Evolutionary conservation across 35 echinoderm and acorn worm genomes (phyloP).

Genomic region (Eucidaris tribuloides): DNA sequence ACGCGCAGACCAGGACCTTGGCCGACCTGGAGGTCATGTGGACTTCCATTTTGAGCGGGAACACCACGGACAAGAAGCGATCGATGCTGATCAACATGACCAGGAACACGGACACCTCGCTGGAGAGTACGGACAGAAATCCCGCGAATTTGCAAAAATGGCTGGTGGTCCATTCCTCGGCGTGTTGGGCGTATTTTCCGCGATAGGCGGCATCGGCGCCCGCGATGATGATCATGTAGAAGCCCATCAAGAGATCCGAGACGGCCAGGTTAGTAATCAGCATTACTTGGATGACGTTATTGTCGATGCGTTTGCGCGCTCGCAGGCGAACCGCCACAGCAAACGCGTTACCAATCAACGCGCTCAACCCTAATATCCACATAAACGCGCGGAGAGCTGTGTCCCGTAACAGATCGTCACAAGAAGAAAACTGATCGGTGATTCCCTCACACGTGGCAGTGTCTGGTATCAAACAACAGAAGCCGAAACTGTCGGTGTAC

Average conservation of each 20-base stretch:
- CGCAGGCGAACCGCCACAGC: neutral
- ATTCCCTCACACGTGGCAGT: neutral
- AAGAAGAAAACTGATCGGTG: neutral
- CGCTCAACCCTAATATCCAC: constrained; percentile 12
- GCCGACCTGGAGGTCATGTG: neutral
- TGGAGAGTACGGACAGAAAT: neutral
- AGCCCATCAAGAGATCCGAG: constrained; percentile 8
- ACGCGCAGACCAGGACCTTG: neutral
- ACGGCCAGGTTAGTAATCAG: neutral
- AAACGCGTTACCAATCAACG: neutral
- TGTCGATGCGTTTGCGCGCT: neutral
- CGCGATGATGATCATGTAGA: neutral
- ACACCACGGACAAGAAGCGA: constrained; percentile 10
- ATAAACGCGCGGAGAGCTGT: neutral
- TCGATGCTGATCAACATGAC: constrained; percentile 19
- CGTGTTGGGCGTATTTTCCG: neutral
- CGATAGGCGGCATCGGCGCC: neutral
- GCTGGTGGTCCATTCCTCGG: constrained; percentile 6
- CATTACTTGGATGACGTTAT: neutral
- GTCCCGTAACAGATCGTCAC: neutral
- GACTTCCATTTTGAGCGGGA: constrained; percentile 1
- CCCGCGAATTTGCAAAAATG: neutral
- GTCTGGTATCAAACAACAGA: neutral
- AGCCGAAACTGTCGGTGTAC: neutral
- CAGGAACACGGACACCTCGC: neutral